These are phyloP conservation scores for Berghia stephanieae DNA, from an alignment of 1,140 invertebrate genomes.

Conservation along the genomic window DNA sequence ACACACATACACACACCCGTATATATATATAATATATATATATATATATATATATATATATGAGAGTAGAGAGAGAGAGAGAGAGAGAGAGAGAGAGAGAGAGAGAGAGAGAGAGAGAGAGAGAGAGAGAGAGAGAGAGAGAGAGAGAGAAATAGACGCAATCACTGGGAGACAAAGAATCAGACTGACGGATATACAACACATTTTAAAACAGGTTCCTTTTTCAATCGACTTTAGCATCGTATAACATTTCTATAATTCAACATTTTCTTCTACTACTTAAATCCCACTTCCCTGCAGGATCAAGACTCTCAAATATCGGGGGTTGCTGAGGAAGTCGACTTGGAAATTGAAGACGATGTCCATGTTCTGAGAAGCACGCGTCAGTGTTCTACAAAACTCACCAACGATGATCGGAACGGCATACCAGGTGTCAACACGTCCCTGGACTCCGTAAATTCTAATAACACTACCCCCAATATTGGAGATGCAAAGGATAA, in stretches of 20 bases:
- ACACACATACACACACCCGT: not conserved
- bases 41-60: not conserved
- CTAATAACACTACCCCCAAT: too few species aligned
- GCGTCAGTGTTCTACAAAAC: too few species aligned
- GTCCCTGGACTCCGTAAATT: too few species aligned
- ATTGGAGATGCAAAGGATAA: too few species aligned
- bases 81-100: conserved; percentile 20
- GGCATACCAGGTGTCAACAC: too few species aligned
- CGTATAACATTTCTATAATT: not conserved
- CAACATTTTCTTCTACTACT: not conserved
- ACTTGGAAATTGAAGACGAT: too few species aligned
- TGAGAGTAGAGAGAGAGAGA: conserved; percentile 3
- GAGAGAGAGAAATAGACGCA: not conserved
- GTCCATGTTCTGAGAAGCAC: too few species aligned
- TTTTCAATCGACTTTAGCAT: not conserved
- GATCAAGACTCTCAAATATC: not conserved
- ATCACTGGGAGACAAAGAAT: not conserved
- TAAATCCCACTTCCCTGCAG: not conserved
- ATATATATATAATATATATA: not conserved
- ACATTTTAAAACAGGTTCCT: not conserved
- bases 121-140: not conserved
- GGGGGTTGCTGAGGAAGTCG: too few species aligned
- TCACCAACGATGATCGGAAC: too few species aligned
- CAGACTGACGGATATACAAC: not conserved
- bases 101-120: conserved; percentile 24